These are phyloP conservation scores for Hyla sarda DNA, from an alignment of 2,113 vertebrate species.

Conservation along the genomic window DNA sequence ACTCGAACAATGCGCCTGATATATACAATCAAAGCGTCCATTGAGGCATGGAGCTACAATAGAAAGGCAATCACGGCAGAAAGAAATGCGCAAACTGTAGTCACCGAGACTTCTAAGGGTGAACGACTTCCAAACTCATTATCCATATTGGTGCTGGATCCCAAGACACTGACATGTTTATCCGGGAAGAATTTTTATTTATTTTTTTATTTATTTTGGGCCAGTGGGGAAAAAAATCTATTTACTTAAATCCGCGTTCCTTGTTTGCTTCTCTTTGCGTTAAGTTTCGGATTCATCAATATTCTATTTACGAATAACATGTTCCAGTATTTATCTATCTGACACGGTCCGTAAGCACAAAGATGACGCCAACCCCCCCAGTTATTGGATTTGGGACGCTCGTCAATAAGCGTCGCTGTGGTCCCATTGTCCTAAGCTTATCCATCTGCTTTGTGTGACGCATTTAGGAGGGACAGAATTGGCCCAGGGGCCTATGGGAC, in stretches of 20 bases:
- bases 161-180: conserved; percentile 69
- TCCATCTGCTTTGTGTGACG: background rate
- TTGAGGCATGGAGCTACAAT: conserved; percentile 71
- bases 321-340: conserved; percentile 59
- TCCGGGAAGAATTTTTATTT: conserved; percentile 64
- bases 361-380: background rate
- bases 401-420: conserved; percentile 51
- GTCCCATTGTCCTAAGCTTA: conserved; percentile 25
- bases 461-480: background rate
- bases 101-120: conserved; percentile 69
- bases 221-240: conserved; percentile 61
- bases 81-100: conserved; percentile 69
- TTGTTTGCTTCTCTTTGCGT: conserved; percentile 62
- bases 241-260: conserved; percentile 64
- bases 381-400: conserved; percentile 52
- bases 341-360: conserved; percentile 53
- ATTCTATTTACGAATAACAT: conserved; percentile 60
- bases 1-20: conserved; percentile 67
- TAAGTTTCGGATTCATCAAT: conserved; percentile 57
- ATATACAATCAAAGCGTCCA: conserved; percentile 70
- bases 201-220: no score
- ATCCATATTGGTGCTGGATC: conserved; percentile 64
- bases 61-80: conserved; percentile 69
- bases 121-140: conserved; percentile 72
- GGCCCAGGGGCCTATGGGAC: no score